Evolutionary conservation across 2,888 invertebrate species (phyloP).

Genomic region (Eurytoma californica): DNA sequence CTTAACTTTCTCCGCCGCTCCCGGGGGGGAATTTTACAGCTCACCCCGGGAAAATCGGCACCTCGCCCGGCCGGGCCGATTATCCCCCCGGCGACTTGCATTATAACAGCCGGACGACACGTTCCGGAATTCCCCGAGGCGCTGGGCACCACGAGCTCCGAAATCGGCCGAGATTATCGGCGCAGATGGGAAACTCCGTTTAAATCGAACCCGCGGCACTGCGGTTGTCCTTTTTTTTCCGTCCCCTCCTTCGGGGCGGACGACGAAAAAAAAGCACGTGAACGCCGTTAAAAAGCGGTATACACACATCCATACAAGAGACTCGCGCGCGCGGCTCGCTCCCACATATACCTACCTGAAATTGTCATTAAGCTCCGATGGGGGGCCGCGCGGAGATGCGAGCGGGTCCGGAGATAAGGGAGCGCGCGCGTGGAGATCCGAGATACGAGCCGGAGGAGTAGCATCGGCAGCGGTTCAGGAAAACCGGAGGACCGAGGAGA

Average conservation of each 20-base stretch:
- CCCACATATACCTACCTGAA: conserved; percentile 64
- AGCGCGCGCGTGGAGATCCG: conserved; percentile 28
- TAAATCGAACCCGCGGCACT: conserved; percentile 10
- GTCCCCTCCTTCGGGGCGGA: too few species aligned
- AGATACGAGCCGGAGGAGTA: conserved; percentile 21
- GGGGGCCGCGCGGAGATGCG: conserved; percentile 17
- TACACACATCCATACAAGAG: not conserved
- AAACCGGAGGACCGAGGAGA: not conserved
- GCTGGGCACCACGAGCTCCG: not conserved
- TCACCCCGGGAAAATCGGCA: not conserved
- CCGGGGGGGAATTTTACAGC: too few species aligned
- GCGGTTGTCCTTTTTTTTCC: not conserved
- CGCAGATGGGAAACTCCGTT: conserved; percentile 11
- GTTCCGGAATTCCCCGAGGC: conserved; percentile 25
- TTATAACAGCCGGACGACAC: conserved; percentile 13
- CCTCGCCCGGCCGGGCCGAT: not conserved
- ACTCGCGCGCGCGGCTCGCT: conserved; percentile 58
- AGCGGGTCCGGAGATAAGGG: conserved; percentile 12
- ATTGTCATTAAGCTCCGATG: conserved; percentile 62
- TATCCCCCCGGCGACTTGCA: conserved; percentile 1
- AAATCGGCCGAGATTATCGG: conserved; percentile 7
- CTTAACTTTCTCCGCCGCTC: too few species aligned
- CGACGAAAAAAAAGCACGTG: too few species aligned
- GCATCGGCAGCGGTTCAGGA: conserved; percentile 40
- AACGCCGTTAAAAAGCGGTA: conserved; percentile 28